Conservation (phyloP, 1,140 invertebrate genomes). For the Drosophila funebris region DNA sequence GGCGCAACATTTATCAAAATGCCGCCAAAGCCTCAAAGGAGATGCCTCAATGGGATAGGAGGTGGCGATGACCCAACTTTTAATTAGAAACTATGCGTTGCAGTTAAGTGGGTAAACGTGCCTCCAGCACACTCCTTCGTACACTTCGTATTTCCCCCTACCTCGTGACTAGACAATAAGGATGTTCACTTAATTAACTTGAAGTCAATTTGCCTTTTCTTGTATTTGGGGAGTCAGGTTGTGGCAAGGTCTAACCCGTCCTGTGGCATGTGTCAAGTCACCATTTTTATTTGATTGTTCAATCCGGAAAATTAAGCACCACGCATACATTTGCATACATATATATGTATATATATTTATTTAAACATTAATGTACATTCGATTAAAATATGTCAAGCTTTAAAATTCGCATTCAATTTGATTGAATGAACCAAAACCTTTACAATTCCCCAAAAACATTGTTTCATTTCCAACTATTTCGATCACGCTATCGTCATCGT, state of each 20-base stretch:
- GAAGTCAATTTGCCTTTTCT: slow-evolving; percentile 14
- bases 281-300: too few species aligned
- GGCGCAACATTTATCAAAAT: slow-evolving; percentile 52
- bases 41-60: background rate
- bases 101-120: slow-evolving; percentile 35
- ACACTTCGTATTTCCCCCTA: background rate
- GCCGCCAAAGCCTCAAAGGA: slow-evolving; percentile 1
- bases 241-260: background rate
- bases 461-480: background rate
- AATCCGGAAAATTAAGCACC: background rate
- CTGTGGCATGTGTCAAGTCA: background rate
- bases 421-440: slow-evolving; percentile 45
- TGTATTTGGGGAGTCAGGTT: too few species aligned
- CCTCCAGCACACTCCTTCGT: background rate
- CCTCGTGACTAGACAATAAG: background rate
- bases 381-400: slow-evolving; percentile 44
- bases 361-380: slow-evolving; percentile 32
- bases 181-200: slow-evolving; percentile 29
- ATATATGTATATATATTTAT: slow-evolving; percentile 33
- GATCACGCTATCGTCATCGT: background rate
- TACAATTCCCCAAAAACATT: slow-evolving; percentile 18
- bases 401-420: slow-evolving; percentile 53
- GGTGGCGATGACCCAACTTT: slow-evolving; percentile 39
- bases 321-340: background rate
- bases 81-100: slow-evolving; percentile 62